These are phyloP conservation scores for Ceramica pisi DNA, from an alignment of 2,888 invertebrate genomes.

Conservation along the genomic window DNA sequence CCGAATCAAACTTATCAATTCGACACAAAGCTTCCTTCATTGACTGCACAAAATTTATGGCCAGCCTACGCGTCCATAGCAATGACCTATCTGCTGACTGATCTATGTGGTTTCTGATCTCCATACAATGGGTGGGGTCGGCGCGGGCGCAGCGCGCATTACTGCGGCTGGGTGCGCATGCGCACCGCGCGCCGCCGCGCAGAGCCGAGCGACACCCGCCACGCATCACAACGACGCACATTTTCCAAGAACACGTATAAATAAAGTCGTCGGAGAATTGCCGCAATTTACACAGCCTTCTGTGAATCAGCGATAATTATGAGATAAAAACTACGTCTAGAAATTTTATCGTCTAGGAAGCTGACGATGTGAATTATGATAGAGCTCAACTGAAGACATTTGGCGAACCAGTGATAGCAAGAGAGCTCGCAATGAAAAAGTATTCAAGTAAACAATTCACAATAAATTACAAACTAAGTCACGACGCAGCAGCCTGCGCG, in stretches of 20 bases:
- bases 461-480: slow-evolving; percentile 44
- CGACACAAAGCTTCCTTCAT: slow-evolving; percentile 11
- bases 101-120: slow-evolving; percentile 71
- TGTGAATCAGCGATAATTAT: slow-evolving; percentile 64
- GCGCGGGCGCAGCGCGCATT: slow-evolving; percentile 68
- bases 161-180: slow-evolving; percentile 67
- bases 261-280: slow-evolving; percentile 64
- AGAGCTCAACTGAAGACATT: slow-evolving; percentile 33
- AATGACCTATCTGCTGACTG: slow-evolving; percentile 50
- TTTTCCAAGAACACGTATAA: slow-evolving; percentile 66
- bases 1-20: slow-evolving; percentile 14
- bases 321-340: slow-evolving; percentile 56
- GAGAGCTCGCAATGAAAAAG: slow-evolving; percentile 29
- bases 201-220: slow-evolving; percentile 64
- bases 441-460: slow-evolving; percentile 47
- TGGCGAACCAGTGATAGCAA: slow-evolving; percentile 18
- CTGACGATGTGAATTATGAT: slow-evolving; percentile 57
- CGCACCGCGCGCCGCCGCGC: slow-evolving; percentile 44
- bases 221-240: slow-evolving; percentile 66
- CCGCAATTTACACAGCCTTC: slow-evolving; percentile 65
- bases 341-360: slow-evolving; percentile 57
- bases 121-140: slow-evolving; percentile 79
- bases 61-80: slow-evolving; percentile 25
- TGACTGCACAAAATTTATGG: background rate
- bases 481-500: slow-evolving; percentile 39